Conservation (phyloP, 53 echinoderm and acorn worm genomes). For the Hippasteria phrygiana region DNA sequence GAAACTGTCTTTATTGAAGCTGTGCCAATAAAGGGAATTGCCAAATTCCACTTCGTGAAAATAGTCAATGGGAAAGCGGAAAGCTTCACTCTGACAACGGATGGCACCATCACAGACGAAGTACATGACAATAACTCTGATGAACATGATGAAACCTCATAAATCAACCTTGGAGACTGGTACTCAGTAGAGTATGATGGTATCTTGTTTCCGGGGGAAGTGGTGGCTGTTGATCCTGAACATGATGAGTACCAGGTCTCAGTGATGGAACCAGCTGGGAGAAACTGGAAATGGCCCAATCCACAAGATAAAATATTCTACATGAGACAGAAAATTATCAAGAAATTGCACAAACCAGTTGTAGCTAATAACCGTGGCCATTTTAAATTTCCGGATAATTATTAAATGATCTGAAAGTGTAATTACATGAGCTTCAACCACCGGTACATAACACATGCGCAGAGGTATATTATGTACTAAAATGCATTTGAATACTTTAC, state of each 20-base stretch:
- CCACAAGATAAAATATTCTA: constrained; percentile 57
- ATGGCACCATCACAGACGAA: constrained; percentile 21
- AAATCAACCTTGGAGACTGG: constrained; percentile 58
- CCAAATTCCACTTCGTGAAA: constrained; percentile 15
- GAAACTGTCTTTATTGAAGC: constrained; percentile 17
- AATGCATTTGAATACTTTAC: too few relatives aligned
- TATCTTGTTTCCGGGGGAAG: constrained; percentile 68
- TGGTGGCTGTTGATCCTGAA: constrained; percentile 67
- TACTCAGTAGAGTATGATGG: constrained; percentile 70
- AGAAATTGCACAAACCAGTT: constrained; percentile 63
- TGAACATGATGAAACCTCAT: not conserved
- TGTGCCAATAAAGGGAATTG: constrained; percentile 25
- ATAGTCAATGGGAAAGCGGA: constrained; percentile 6
- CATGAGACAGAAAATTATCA: constrained; percentile 4
- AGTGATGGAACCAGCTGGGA: constrained; percentile 73
- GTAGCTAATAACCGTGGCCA: constrained; percentile 61
- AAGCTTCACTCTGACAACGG: not conserved
- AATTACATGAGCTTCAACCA: too few relatives aligned
- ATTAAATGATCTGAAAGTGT: too few relatives aligned
- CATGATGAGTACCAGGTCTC: constrained; percentile 72
- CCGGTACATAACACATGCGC: too few relatives aligned
- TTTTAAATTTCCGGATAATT: constrained; percentile 45
- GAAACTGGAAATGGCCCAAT: constrained; percentile 66
- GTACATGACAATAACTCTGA: not conserved
- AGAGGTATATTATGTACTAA: too few relatives aligned